Evolutionary conservation across 2,113 vertebrate genomes (phyloP), one percentile per base, ranked within the genome.

Genomic region (Microcebus lehilahytsara): DNA sequence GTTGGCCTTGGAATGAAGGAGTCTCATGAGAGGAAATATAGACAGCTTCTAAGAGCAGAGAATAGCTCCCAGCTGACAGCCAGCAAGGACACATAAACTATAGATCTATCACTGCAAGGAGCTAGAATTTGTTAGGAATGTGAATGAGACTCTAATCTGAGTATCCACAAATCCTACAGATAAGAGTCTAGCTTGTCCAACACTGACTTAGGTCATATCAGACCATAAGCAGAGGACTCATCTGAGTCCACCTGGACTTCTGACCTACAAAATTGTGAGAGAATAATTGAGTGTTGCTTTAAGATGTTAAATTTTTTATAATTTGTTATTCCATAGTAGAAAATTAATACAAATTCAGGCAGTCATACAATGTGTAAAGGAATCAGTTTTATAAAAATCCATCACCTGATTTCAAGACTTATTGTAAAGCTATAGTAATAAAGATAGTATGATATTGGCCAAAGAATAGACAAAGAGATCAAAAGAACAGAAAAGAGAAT

Each of bases 41-140:
- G 3, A 10, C 51, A 56, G 27, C 20, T 34, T 58, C 49, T 58
- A n/a, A 27, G 30, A 58, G 30, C n/a, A 42, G 53, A 17, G 5
- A 34, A 3, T 13, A 25, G 22, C 20, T 5, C 20, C 27, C 27
- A 46, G 2, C 3, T 17, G 62, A 32, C 19, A 34, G 46, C 0
- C 6, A 66, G 13, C 12, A 91, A 71, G 27, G 27, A 69, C 17
- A 9, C 10, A 40, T 46, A 34, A 9, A 32, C 30, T 20, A 4
- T 51, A 80, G 7, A 69, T 4, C 20, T 42, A 40, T 10, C 53
- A 64, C 34, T n/a, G 16, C 6, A 9, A 90, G 9, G 20, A 64
- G 37, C 30, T 75, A 88, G 53, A 60, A 42, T 75, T 19, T 34
- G 53, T 7, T 12, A 74, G 60, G 16, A 56, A 11, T 19, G 17